These are phyloP conservation scores for Nemotelus pantherinus DNA, from an alignment of 2,888 invertebrate genomes.

Conservation along the genomic window DNA sequence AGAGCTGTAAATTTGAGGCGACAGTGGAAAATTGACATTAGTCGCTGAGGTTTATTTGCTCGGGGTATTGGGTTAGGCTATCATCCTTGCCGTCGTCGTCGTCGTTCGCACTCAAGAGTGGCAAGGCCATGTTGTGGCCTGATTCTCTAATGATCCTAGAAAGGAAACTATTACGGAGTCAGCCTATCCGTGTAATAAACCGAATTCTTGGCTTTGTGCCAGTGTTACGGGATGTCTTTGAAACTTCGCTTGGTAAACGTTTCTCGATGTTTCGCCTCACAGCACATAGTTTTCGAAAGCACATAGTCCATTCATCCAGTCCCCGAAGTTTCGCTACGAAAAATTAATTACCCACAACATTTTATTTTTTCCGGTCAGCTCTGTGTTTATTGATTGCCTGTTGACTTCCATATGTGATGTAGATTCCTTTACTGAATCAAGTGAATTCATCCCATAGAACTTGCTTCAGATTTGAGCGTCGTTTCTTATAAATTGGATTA, in stretches of 20 bases:
- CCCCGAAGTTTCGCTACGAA: no score
- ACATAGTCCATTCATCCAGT: no score
- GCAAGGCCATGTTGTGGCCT: not conserved
- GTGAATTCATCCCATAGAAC: no score
- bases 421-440: no score
- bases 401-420: no score
- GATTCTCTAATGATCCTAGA: not conserved
- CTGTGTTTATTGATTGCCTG: no score
- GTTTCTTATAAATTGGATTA: no score
- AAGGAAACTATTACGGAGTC: constrained; percentile 22
- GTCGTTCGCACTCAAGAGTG: constrained; percentile 27
- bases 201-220: constrained; percentile 33
- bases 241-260: not conserved
- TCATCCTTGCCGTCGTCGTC: not conserved
- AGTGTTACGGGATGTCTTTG: constrained; percentile 13
- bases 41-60: constrained; percentile 23
- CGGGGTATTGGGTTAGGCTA: not conserved
- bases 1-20: constrained; percentile 21
- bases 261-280: no score
- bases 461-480: no score
- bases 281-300: no score
- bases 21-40: constrained; percentile 33
- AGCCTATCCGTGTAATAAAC: not conserved
- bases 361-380: no score
- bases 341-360: no score